Base-by-base conservation (phyloP, 2,888 invertebrate species). In the Lagria hirta region DNA sequence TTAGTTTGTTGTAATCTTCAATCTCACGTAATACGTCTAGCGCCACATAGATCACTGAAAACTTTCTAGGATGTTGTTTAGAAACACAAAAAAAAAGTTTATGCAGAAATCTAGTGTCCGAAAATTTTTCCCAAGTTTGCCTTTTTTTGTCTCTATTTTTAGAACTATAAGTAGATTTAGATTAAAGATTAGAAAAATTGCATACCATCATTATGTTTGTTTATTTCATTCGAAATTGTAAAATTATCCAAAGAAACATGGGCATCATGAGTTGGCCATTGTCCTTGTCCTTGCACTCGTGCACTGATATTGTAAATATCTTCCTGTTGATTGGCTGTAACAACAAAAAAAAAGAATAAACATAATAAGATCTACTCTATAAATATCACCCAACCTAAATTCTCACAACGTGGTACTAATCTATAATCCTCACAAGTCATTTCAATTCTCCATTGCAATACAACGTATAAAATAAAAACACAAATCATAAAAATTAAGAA, bases 291-390 rank as follows among this genome's bases (percentile, higher is more conserved):
- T 34, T 40, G 56, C 17, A 61, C 58, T 33, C 56, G 41, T 24
- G 58, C 45, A 41, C 61, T 61, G 20, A 61, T 61, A 34, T 56
- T 60, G 46, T 38, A 61, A 24, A 61, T 48, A 34, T 59, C 58
- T 7, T 61, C 50, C 29, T 57, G 58, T 30, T 58, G 57, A 42
- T 59, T 59, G 17, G 61, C 58, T 62, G 57, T 12, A 60, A 60
- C 24, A 40, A 54, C 44, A 43, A 30, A 29, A 28, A 28, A 20
- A 28, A 22, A 46, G 10, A 42, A 28, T 6, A 35, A 35, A 23
- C 8, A 14, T 4, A 15, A 21, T 7, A 13, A 12, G 12, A n/a
- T n/a, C n/a, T 13, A 22, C 5, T 14, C 22, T 3, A 14, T n/a
- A n/a, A n/a, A n/a, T n/a, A n/a, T n/a, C n/a, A n/a, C n/a, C n/a